Evolutionary conservation across 2,888 invertebrate species (phyloP), one percentile per base, ranked within the genome.

Genomic region (Anaspis maculata): DNA sequence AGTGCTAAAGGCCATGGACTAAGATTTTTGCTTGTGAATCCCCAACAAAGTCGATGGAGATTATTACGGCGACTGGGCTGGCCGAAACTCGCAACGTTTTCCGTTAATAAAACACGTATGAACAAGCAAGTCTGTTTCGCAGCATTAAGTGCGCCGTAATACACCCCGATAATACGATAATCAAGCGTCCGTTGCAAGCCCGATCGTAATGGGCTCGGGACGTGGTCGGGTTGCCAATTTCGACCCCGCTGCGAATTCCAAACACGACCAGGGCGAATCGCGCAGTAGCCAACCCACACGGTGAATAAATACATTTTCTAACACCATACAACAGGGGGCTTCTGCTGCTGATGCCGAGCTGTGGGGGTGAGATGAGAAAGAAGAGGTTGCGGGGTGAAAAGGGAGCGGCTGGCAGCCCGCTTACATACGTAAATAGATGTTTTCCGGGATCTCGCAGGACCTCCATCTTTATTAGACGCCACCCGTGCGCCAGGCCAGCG

Each of bases 131-230:
- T 54, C 51, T 52, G 55, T 57, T 56, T 54, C 51, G 47, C 44
- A 37, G 45, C 49, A 57, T 57, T 55, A 57, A 58, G 55, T 55
- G 58, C 52, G 57, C 56, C 54, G 56, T 56, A 59, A 53, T 57
- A 59, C 55, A 58, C 56, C 51, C 52, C 45, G 59, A 59, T 61
- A 61, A 60, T 61, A 56, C 60, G 59, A 61, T 60, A 61, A 61
- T 61, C 60, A 59, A 60, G 58, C 56, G 51, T 52, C 50, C 52
- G 51, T 52, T 51, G 52, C 48, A 52, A 48, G 47, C 51, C 52
- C 49, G 48, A 54, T 50, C 49, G 55, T 59, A 59, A 59, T 57
- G 59, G 60, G 47, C 51, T 45, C 40, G 36, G 51, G 37, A 60
- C 59, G 59, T 59, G 59, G 53, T 39, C 39, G 34, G 54, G 44